Percentiles rank a stretch among this genome's conserved stretches.
Conservation (phyloP, 2,888 invertebrate species). For the Drosophila mayaguana region DNA sequence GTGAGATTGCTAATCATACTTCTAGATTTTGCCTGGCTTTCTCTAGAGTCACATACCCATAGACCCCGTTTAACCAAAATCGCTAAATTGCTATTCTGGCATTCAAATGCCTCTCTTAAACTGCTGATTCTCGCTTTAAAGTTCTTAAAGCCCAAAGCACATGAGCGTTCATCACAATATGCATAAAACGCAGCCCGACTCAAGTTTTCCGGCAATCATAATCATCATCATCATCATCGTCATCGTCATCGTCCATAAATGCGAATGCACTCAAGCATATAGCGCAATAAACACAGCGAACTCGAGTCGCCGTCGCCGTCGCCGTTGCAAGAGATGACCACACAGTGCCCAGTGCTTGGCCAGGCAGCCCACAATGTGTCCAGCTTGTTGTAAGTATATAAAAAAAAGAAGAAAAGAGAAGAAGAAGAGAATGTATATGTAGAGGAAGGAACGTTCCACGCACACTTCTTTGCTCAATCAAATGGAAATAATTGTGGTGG, state of each 20-base stretch:
- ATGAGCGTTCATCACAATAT: slow-evolving; percentile 17
- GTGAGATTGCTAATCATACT: too few species aligned
- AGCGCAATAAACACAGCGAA: slow-evolving; percentile 70
- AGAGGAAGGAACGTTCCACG: slow-evolving; percentile 62
- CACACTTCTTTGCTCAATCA: slow-evolving; percentile 83
- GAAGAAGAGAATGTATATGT: neutral
- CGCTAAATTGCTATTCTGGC: neutral
- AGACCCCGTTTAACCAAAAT: neutral
- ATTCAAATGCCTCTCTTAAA: neutral
- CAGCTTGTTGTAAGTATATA: slow-evolving; percentile 39
- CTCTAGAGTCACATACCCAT: too few species aligned
- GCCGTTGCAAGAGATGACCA: slow-evolving; percentile 60
- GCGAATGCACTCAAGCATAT: slow-evolving; percentile 74
- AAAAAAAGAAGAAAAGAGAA: neutral
- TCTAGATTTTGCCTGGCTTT: too few species aligned
- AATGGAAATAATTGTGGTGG: slow-evolving; percentile 81
- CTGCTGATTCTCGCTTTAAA: slow-evolving; percentile 25
- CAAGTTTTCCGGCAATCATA: slow-evolving; percentile 47
- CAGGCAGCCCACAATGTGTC: slow-evolving; percentile 56
- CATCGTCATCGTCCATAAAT: slow-evolving; percentile 49
- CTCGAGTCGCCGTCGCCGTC: slow-evolving; percentile 24
- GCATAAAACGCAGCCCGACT: slow-evolving; percentile 27
- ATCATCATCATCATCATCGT: slow-evolving; percentile 17
- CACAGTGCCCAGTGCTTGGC: slow-evolving; percentile 46
- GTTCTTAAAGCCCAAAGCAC: slow-evolving; percentile 23